Conservation (phyloP, 2,888 invertebrate species). For the Busseola fusca region DNA sequence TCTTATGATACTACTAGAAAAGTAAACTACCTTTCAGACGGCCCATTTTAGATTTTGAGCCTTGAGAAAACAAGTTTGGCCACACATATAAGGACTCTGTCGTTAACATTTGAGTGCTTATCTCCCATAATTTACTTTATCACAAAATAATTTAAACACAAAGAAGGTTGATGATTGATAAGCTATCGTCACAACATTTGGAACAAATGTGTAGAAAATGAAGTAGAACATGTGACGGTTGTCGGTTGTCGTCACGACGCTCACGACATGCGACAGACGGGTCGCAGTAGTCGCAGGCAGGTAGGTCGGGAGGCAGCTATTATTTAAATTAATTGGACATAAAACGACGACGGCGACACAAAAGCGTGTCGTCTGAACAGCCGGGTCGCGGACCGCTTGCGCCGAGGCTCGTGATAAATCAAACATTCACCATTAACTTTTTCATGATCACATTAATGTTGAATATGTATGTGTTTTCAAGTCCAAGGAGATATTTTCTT, state of each 20-base stretch:
- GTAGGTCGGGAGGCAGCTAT: conserved; percentile 84
- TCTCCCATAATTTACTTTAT: conserved; percentile 20
- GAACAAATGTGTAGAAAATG: conserved; percentile 41
- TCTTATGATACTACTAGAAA: conserved; percentile 46
- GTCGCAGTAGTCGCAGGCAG: conserved; percentile 79
- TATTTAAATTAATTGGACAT: conserved; percentile 88
- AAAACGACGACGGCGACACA: conserved; percentile 81
- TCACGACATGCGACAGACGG: conserved; percentile 69
- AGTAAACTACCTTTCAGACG: conserved; percentile 35
- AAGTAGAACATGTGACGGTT: conserved; percentile 45
- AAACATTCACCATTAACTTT: conserved; percentile 68
- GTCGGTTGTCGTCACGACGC: conserved; percentile 54
- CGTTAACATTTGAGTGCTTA: conserved; percentile 22
- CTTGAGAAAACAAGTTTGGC: conserved; percentile 47
- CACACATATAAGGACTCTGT: conserved; percentile 16
- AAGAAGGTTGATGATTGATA: conserved; percentile 18
- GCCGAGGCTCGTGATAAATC: conserved; percentile 65
- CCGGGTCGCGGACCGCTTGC: conserved; percentile 68
- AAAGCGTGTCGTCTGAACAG: conserved; percentile 79
- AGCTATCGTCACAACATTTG: conserved; percentile 33
- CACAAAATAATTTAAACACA: neutral
- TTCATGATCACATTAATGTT: conserved; percentile 61
- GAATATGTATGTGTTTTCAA: conserved; percentile 55
- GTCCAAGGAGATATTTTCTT: conserved; percentile 46
- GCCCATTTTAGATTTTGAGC: conserved; percentile 40